phyloP scores from a whole-genome alignment of 2,888 invertebrate genomes.

The Sarcophaga subvicina region DNA sequence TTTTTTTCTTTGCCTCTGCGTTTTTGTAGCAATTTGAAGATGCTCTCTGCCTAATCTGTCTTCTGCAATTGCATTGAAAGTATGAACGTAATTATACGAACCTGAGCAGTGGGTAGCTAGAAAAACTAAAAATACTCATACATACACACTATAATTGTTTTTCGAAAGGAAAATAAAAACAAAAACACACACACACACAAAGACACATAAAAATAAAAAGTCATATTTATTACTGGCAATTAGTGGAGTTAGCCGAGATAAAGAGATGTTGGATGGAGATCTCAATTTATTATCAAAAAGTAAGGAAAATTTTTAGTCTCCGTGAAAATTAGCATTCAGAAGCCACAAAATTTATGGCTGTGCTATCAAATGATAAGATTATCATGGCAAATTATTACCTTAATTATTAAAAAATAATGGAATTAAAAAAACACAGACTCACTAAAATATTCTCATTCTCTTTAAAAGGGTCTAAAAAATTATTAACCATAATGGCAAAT shows the following conservation, averaged over 20 bases:
- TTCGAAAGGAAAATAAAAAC: background rate
- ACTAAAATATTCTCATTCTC: background rate
- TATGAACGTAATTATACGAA: constrained; percentile 50
- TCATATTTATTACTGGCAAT: constrained; percentile 66
- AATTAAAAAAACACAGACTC: background rate
- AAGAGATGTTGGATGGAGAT: constrained; percentile 16
- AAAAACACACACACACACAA: too few species aligned
- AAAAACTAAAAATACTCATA: constrained; percentile 34
- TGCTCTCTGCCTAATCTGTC: constrained; percentile 60
- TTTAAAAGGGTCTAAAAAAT: too few species aligned
- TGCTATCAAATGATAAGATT: constrained; percentile 64
- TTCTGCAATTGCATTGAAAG: constrained; percentile 40
- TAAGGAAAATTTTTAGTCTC: background rate
- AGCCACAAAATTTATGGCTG: constrained; percentile 55
- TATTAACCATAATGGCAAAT: too few species aligned
- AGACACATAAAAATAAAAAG: background rate
- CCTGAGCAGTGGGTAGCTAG: constrained; percentile 10
- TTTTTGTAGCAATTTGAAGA: constrained; percentile 37
- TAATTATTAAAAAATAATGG: constrained; percentile 31
- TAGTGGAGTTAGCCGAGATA: constrained; percentile 54
- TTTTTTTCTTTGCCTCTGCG: background rate
- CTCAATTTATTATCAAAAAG: constrained; percentile 5
- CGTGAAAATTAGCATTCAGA: constrained; percentile 45
- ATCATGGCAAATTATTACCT: constrained; percentile 63
- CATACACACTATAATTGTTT: constrained; percentile 47